Percentiles rank a stretch among this genome's conserved stretches.
These are phyloP conservation scores for Bolborhynchus lineola DNA, from an alignment of 2,113 vertebrate species.

Conservation along the genomic window DNA sequence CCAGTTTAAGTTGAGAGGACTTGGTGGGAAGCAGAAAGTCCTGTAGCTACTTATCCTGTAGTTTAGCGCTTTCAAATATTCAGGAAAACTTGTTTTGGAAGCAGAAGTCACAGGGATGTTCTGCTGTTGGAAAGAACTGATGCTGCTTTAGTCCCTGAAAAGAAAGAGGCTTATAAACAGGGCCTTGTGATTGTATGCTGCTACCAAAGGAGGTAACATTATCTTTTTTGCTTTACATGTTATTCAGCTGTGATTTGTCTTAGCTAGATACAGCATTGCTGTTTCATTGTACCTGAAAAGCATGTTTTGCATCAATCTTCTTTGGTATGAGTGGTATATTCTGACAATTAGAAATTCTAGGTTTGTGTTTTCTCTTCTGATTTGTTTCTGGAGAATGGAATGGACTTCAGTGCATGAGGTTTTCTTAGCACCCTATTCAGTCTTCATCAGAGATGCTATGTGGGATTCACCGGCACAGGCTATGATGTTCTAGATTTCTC, in stretches of 20 bases:
- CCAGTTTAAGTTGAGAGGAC: fast-evolving
- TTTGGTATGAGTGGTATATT: not conserved
- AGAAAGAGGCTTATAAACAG: not conserved
- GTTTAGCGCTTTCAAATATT: not conserved
- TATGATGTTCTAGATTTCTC: not conserved
- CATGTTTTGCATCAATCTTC: not conserved
- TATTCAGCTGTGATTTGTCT: not conserved
- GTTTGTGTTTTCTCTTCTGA: not conserved
- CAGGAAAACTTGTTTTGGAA: not conserved
- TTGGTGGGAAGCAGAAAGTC: not conserved
- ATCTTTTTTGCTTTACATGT: not conserved
- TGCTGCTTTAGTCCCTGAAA: not conserved
- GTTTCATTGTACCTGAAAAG: not conserved
- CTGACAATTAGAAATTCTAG: not conserved
- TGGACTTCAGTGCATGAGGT: not conserved
- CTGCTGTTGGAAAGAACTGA: not conserved
- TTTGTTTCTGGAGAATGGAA: not conserved
- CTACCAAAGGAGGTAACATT: not conserved
- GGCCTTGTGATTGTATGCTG: not conserved
- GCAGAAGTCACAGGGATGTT: fast-evolving
- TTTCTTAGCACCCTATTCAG: not conserved
- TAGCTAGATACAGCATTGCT: not conserved
- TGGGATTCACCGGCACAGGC: not conserved
- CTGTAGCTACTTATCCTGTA: not conserved
- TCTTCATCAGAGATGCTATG: not conserved